phyloP scores from a whole-genome alignment of 2,113 vertebrate genomes.

The Hemibagrus wyckioides region DNA sequence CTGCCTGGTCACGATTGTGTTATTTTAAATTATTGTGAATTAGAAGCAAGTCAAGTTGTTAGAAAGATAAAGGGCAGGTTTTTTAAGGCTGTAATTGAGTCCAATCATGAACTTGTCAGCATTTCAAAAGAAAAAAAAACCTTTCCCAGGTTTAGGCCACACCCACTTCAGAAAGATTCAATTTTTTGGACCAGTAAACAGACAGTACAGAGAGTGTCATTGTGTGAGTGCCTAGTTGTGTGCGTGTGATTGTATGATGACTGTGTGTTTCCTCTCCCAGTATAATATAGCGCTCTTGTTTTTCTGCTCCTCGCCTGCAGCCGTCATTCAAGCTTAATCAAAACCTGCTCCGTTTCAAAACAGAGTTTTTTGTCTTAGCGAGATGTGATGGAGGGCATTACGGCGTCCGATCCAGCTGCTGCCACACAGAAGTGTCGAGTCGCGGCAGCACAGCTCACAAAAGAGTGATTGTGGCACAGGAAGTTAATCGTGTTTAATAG shows the following conservation, averaged over 20 bases:
- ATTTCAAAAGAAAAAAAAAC: not conserved
- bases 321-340: conserved; percentile 38
- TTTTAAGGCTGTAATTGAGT: not conserved
- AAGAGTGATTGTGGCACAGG: conserved; percentile 39
- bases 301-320: conserved; percentile 32
- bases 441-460: conserved; percentile 3
- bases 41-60: no score
- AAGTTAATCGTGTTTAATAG: conserved; percentile 20
- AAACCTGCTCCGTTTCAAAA: conserved; percentile 31
- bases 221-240: not conserved
- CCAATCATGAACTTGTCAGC: not conserved
- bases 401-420: conserved; percentile 23
- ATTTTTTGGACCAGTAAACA: no score
- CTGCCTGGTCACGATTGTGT: not conserved
- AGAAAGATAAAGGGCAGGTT: no score
- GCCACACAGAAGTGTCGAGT: conserved; percentile 24
- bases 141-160: not conserved
- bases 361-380: not conserved
- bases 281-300: conserved; percentile 7
- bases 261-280: not conserved
- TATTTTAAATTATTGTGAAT: not conserved
- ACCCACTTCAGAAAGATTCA: not conserved
- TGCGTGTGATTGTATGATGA: not conserved
- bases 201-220: conserved; percentile 1
- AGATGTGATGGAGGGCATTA: conserved; percentile 2